phyloP scores from a whole-genome alignment of 2,888 invertebrate species.

The Dicyrtomina minuta region DNA sequence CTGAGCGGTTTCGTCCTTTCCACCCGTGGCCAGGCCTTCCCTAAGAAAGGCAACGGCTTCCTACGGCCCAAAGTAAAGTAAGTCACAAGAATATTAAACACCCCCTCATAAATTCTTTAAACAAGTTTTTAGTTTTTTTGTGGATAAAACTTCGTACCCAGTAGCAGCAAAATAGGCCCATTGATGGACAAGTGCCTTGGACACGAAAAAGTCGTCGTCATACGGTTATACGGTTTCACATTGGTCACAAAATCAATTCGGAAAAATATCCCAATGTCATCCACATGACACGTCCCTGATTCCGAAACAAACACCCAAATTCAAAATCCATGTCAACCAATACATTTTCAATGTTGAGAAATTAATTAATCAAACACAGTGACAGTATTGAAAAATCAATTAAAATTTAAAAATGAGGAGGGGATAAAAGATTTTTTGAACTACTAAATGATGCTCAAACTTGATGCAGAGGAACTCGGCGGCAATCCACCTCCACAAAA shows the following conservation, averaged over 20 bases:
- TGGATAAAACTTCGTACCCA: too few species aligned
- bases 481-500: constrained; percentile 31
- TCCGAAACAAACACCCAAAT: neutral
- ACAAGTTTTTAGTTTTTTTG: too few species aligned
- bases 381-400: too few species aligned
- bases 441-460: constrained; percentile 39
- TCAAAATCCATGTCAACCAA: neutral
- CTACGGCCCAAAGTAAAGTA: constrained; percentile 2
- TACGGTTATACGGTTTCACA: constrained; percentile 28
- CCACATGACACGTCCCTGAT: constrained; percentile 32
- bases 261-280: constrained; percentile 44
- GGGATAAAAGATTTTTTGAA: constrained; percentile 30
- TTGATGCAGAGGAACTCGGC: constrained; percentile 21
- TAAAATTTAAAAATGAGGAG: neutral
- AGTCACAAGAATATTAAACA: too few species aligned
- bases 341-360: neutral
- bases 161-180: constrained; percentile 41
- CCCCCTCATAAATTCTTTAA: too few species aligned
- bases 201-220: constrained; percentile 43
- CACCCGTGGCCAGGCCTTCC: constrained; percentile 22
- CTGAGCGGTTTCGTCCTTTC: constrained; percentile 32
- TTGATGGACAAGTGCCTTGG: constrained; percentile 36
- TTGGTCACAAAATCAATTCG: constrained; percentile 37
- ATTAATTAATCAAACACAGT: neutral
- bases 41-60: constrained; percentile 22